These are phyloP conservation scores for Bufo gargarizans DNA, from an alignment of 2,113 vertebrate species.

Conservation along the genomic window DNA sequence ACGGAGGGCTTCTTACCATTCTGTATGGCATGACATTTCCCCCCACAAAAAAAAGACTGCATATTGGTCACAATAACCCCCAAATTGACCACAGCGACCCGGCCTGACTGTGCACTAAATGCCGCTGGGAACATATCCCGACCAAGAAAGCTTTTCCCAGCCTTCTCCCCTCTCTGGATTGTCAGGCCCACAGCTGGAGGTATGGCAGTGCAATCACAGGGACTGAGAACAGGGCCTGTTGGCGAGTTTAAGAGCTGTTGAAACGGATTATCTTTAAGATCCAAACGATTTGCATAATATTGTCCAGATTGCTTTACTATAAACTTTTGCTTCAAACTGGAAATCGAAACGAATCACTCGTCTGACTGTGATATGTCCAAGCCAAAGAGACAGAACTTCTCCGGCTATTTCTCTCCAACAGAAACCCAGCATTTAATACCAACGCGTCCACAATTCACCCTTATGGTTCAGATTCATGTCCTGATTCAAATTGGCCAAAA, in stretches of 20 bases:
- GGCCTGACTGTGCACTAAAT: background rate
- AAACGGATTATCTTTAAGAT: conserved; percentile 38
- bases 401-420: background rate
- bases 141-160: background rate
- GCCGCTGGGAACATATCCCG: background rate
- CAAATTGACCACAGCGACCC: background rate
- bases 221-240: conserved; percentile 11
- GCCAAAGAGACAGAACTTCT: conserved; percentile 27
- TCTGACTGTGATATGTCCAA: conserved; percentile 33
- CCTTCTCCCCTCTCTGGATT: background rate
- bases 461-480: background rate
- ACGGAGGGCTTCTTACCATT: too few species aligned
- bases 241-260: conserved; percentile 28
- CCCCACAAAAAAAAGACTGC: too few species aligned
- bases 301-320: conserved; percentile 30
- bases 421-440: background rate
- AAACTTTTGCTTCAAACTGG: conserved; percentile 31
- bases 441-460: background rate
- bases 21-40: too few species aligned
- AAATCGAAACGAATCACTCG: conserved; percentile 7
- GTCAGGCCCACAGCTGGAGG: conserved; percentile 8
- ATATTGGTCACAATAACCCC: background rate
- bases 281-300: conserved; percentile 5
- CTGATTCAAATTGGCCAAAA: background rate
- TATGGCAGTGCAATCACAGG: background rate